Conservation (phyloP, 1,140 invertebrate species). For the Bombus balteatus region DNA sequence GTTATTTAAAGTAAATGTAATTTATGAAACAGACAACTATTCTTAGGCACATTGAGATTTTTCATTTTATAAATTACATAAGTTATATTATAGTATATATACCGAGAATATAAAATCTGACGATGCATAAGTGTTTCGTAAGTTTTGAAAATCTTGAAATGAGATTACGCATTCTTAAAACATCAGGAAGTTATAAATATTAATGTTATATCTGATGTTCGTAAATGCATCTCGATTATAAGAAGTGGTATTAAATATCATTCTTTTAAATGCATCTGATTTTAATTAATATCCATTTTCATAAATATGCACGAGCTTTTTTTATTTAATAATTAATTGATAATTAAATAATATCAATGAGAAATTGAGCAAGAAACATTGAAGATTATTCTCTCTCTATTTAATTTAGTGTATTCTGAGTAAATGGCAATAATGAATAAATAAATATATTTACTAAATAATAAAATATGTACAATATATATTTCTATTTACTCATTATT, state of each 20-base stretch:
- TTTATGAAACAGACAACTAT: not conserved
- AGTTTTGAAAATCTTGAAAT: not conserved
- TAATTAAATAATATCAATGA: not conserved
- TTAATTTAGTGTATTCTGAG: too few relatives aligned
- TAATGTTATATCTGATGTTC: not conserved
- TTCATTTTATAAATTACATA: too few relatives aligned
- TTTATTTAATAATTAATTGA: not conserved
- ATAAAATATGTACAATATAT: too few relatives aligned
- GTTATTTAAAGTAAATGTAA: conserved; percentile 19
- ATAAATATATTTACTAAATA: not conserved
- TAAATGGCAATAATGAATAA: not conserved
- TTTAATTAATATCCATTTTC: not conserved
- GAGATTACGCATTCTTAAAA: not conserved
- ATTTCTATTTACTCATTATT: too few relatives aligned
- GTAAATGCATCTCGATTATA: not conserved
- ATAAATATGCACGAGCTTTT: not conserved
- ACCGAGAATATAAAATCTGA: not conserved
- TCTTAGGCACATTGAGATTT: too few relatives aligned
- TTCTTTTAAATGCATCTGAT: not conserved
- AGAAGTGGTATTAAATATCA: not conserved
- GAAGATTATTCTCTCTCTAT: too few relatives aligned
- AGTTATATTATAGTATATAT: not conserved
- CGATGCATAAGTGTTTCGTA: not conserved
- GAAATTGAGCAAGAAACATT: not conserved
- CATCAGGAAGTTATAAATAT: not conserved